Conservation (phyloP, 2,888 invertebrate genomes). For the Microplitis manilae region DNA sequence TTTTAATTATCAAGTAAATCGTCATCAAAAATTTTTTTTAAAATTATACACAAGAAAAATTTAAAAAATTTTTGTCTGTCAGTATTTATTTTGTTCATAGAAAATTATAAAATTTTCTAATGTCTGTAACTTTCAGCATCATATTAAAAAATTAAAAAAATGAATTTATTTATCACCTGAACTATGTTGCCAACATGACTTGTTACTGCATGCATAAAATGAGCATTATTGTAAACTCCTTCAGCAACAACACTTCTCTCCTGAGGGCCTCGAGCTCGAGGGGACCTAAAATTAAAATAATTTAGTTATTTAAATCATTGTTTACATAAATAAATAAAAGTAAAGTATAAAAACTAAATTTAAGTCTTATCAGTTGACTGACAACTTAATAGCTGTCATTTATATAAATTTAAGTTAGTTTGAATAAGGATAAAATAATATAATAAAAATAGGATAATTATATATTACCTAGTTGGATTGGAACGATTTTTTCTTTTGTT, state of each 20-base stretch:
- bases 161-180: constrained; percentile 71
- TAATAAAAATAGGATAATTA: constrained; percentile 8
- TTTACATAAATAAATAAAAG: background rate
- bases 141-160: constrained; percentile 1
- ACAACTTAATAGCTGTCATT: constrained; percentile 6
- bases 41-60: too few relatives aligned
- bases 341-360: background rate
- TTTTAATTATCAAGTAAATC: too few relatives aligned
- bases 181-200: constrained; percentile 88
- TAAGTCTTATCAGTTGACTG: background rate
- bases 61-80: too few relatives aligned
- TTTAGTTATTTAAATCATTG: background rate
- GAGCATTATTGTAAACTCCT: constrained; percentile 91
- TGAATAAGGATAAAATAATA: background rate
- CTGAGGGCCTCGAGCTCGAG: constrained; percentile 75
- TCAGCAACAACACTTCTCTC: constrained; percentile 81
- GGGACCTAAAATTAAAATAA: constrained; percentile 73
- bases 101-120: too few relatives aligned
- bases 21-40: too few relatives aligned
- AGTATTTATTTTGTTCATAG: background rate
- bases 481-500: constrained; percentile 89
- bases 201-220: constrained; percentile 91
- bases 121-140: too few relatives aligned
- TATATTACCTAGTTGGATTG: constrained; percentile 79
- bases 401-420: background rate